Base-by-base conservation (phyloP, 1,140 invertebrate species). In the Fopius arisanus region DNA sequence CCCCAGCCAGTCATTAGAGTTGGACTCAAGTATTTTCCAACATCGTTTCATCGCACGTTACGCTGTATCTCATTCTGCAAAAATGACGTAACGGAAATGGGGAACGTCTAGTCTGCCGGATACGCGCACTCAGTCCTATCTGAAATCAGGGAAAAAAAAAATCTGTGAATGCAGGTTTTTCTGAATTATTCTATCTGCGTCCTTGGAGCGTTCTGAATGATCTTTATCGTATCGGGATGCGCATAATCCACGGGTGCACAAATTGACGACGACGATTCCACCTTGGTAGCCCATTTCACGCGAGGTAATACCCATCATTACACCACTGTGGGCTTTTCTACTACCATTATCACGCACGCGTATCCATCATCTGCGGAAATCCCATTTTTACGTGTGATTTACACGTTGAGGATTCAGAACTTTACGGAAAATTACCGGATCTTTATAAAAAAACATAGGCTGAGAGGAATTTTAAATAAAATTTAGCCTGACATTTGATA, bases 271-370 rank as follows among this genome's bases (percentile, higher is more conserved):
- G 54, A 71, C 43, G 70, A 67, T 75, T 40, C 63, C 48, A 70
- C n/a, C 28, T 41, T 28, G 67, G 66, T 63, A 74, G 37, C 26
- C 40, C 59, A 74, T 69, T 74, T 68, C 28, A 48, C 67, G 43
- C 54, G 21, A n/a, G n/a, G 33, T 71, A 75, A 75, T 75, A 71
- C 43, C 62, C 63, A 14, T 71, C 63, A 75, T 75, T 75, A 75
- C 59, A 2, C 37, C 40, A 40, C 63, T 65, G 9, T 26, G 7
- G 21, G n/a, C 19, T 9, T 41, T 72, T 26, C 66, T 54, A 37
- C 23, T 54, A 16, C 48, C 28, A 71, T 75, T 70, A 75, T 75
- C 67, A 68, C 40, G 37, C 67, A 68, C 19, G 67, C 12, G 28
- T 65, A 26, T 43, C 16, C 51, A 40, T 51, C 19, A 51, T 51